These are phyloP conservation scores for Styela plicata DNA, from an alignment of 23 tunicate genomes.

Conservation along the genomic window DNA sequence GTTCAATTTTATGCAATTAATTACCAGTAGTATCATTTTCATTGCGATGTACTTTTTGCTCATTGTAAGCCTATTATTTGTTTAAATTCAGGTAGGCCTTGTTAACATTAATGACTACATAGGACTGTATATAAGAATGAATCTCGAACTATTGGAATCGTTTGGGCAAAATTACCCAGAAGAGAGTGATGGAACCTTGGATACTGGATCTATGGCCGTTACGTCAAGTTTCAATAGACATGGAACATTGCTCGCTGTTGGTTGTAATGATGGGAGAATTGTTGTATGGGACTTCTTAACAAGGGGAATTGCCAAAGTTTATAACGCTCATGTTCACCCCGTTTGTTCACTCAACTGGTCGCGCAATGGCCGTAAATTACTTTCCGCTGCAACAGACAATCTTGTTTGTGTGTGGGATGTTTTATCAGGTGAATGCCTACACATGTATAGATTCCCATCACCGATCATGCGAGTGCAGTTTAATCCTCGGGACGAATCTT, in stretches of 20 bases:
- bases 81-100: too few species aligned
- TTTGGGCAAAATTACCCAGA: constrained; percentile 99
- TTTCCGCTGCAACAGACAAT: constrained; percentile 96
- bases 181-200: constrained; percentile 93
- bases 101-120: too few species aligned
- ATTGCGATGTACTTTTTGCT: too few species aligned
- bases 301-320: constrained; percentile 92
- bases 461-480: constrained; percentile 87
- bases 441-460: constrained; percentile 80
- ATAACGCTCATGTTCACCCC: constrained; percentile 93
- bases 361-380: constrained; percentile 76
- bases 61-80: too few species aligned
- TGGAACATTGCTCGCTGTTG: constrained; percentile 96
- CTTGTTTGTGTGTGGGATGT: constrained; percentile 98
- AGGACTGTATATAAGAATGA: too few species aligned
- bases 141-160: constrained; percentile 58
- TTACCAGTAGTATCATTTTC: too few species aligned
- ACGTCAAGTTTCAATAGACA: constrained; percentile 90
- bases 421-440: constrained; percentile 79
- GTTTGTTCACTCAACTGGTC: constrained; percentile 86
- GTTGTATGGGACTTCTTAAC: constrained; percentile 98
- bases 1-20: too few species aligned
- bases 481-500: constrained; percentile 59
- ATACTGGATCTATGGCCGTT: constrained; percentile 91
- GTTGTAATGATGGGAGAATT: constrained; percentile 98